Evolutionary conservation across 2,113 vertebrate genomes (phyloP).

Genomic region (Verasper variegatus): DNA sequence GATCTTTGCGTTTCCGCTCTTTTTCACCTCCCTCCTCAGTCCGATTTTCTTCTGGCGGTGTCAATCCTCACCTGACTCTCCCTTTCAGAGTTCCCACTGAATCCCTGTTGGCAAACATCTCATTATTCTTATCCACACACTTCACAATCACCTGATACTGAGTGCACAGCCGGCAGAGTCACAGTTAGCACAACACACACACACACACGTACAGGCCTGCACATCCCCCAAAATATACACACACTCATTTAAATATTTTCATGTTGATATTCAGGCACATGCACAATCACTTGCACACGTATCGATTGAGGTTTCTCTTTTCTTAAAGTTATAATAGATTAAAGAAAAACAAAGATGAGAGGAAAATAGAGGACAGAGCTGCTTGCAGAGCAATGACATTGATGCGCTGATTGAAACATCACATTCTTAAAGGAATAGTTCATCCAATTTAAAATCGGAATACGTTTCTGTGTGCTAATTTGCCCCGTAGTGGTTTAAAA

Average conservation of each 20-base stretch:
- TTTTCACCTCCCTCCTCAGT: slow-evolving; percentile 8
- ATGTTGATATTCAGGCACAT: slow-evolving; percentile 2
- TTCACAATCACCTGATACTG: slow-evolving; percentile 50
- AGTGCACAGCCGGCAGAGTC: slow-evolving; percentile 33
- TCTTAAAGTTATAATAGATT: not conserved
- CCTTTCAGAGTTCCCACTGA: slow-evolving; percentile 33
- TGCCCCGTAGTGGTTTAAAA: slow-evolving; percentile 26
- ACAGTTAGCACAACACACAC: slow-evolving; percentile 51
- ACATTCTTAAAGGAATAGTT: slow-evolving; percentile 21
- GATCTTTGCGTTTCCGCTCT: slow-evolving; percentile 4
- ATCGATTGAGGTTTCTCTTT: not conserved
- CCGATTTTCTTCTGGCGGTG: not conserved
- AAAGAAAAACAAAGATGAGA: not conserved
- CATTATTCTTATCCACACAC: slow-evolving; percentile 70
- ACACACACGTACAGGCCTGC: not conserved
- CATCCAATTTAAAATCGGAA: slow-evolving; percentile 16
- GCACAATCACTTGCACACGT: not conserved
- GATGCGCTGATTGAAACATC: slow-evolving; percentile 24
- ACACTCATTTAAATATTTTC: not conserved
- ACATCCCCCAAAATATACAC: slow-evolving; percentile 3
- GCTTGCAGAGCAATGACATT: not conserved
- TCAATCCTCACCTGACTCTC: slow-evolving; percentile 35
- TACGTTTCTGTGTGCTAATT: not conserved
- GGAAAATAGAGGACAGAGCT: not conserved
- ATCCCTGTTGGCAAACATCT: slow-evolving; percentile 57